Evolutionary conservation across 2,888 invertebrate species (phyloP), one percentile per base, ranked within the genome.

Genomic region (Caenorhabditis wallacei): DNA sequence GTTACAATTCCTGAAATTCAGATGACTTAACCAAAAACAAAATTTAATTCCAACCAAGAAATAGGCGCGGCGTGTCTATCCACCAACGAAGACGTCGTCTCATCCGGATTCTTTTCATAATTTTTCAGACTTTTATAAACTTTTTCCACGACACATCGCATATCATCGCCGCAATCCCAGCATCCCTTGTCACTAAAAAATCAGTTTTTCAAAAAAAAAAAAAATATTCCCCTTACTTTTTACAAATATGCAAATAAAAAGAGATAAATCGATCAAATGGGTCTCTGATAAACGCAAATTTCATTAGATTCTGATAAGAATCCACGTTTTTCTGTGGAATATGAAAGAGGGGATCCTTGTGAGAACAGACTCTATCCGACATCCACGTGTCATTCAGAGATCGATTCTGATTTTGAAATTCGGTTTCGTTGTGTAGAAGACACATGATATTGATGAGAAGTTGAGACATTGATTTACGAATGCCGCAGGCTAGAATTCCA

Each of bases 221-320:
- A n/a, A n/a, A n/a, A n/a, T n/a, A n/a, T n/a, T n/a, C 11, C 18
- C 26, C 78, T 70, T 22, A 79, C 79, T 71, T 63, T 18, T 64
- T 37, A 51, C 79, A 79, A 57, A 71, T 66, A 48, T 79, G 70
- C 51, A 79, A 43, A 66, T 71, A 79, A 24, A 79, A 79, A 0
- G 79, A 79, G 51, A 79, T 79, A 57, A 79, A 79, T 57, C 79
- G 43, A 51, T 79, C 79, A 51, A 79, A 70, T 18, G 79, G 79
- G n/a, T 79, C 79, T 20, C 79, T 64, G n/a, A 79, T 71, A 24
- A 79, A 79, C 10, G 79, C 70, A 71, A 79, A 66, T 64, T 57
- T 79, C 5, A 71, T 79, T 1, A 79, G 51, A 35, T 79, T 64
- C 13, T n/a, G n/a, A 37, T 16, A 69, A 7, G 22, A 40, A 11